A percentile compares a stretch with the other conserved stretches of the same genome.
Conservation (phyloP, 2,888 invertebrate genomes). For the Thelaira solivaga region DNA sequence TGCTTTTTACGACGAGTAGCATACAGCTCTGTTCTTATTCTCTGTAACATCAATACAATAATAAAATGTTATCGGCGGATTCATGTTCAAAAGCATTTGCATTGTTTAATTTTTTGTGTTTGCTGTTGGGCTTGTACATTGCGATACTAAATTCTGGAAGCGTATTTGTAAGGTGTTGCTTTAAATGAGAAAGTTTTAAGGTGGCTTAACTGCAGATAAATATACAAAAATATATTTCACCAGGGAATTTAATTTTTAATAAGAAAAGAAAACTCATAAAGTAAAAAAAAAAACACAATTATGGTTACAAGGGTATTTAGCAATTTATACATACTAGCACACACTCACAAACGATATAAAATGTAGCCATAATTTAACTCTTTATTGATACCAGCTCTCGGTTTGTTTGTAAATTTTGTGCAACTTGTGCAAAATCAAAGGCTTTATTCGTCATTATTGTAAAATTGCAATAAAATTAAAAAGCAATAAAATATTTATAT, state of each 20-base stretch:
- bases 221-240: conserved; percentile 13
- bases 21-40: background rate
- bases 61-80: conserved; percentile 35
- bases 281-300: conserved; percentile 42
- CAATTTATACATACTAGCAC: conserved; percentile 7
- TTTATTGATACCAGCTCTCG: conserved; percentile 35
- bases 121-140: conserved; percentile 16
- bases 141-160: conserved; percentile 58
- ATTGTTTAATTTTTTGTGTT: conserved; percentile 30
- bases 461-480: conserved; percentile 49
- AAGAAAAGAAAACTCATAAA: conserved; percentile 25
- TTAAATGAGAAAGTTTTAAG: conserved; percentile 61
- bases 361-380: conserved; percentile 43
- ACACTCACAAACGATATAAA: conserved; percentile 8
- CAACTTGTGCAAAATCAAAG: conserved; percentile 19
- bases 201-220: conserved; percentile 15
- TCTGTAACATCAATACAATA: conserved; percentile 13
- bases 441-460: conserved; percentile 39
- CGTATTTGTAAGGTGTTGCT: conserved; percentile 60
- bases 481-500: conserved; percentile 51
- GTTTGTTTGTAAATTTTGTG: background rate
- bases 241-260: conserved; percentile 26
- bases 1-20: too few species aligned
- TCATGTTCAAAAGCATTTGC: conserved; percentile 55
- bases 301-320: conserved; percentile 34